Conservation (phyloP, 2,113 vertebrate species). For the Meriones unguiculatus region DNA sequence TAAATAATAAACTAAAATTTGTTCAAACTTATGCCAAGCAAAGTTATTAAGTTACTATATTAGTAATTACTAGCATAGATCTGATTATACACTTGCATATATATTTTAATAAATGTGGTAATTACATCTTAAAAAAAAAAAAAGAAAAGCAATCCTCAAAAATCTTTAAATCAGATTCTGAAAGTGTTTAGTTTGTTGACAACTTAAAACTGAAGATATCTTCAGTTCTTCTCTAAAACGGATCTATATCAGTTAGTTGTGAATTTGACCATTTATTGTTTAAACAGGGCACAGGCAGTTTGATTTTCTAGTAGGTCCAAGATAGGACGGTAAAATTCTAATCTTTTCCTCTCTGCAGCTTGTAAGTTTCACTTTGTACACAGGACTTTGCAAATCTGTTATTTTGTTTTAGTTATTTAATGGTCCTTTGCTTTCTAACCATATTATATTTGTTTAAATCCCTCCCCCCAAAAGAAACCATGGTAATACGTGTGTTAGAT, state of each 20-base stretch:
- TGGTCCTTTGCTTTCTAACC: background rate
- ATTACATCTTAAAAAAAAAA: too few species aligned
- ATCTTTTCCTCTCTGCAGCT: background rate
- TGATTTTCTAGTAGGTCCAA: background rate
- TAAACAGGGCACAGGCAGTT: background rate
- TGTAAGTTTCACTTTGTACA: background rate
- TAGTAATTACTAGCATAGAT: background rate
- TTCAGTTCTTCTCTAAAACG: background rate
- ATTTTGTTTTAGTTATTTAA: constrained; percentile 22
- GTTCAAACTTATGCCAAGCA: background rate
- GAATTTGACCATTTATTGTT: background rate
- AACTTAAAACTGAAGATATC: background rate
- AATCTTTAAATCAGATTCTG: background rate
- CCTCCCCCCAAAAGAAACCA: background rate
- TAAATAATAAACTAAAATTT: background rate
- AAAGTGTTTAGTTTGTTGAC: background rate
- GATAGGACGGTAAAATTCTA: background rate
- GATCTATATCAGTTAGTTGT: background rate
- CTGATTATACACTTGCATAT: background rate
- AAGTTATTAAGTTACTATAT: background rate
- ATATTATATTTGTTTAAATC: background rate
- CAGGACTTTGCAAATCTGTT: background rate
- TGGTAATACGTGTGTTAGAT: background rate
- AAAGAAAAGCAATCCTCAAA: too few species aligned
- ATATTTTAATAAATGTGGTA: background rate